A percentile compares a stretch with the other conserved stretches of the same genome.
These are phyloP conservation scores for Gallinago paraguaiae DNA, from an alignment of 2,113 vertebrate species.

Conservation along the genomic window DNA sequence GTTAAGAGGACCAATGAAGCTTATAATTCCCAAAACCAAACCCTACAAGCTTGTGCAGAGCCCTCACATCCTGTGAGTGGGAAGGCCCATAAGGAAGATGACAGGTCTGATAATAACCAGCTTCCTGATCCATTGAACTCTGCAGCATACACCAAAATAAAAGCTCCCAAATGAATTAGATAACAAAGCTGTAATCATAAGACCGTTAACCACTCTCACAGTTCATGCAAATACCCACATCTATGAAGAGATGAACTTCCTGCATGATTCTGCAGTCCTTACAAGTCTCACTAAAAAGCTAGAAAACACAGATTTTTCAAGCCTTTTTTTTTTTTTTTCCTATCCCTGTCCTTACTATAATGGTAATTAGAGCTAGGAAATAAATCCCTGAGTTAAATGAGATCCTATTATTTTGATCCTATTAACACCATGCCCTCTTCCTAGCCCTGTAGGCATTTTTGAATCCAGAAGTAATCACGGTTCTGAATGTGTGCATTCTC, in stretches of 20 bases:
- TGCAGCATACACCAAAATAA: not conserved
- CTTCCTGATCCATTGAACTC: not conserved
- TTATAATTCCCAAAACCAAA: not conserved
- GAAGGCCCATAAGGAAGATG: not conserved
- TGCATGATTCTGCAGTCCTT: not conserved
- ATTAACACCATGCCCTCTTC: slow-evolving; percentile 49
- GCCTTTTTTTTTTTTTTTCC: not conserved
- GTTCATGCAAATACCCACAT: not conserved
- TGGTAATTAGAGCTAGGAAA: slow-evolving; percentile 50
- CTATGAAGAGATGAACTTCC: not conserved
- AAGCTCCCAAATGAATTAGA: not conserved
- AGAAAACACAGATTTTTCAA: slow-evolving; percentile 7
- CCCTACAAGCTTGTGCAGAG: not conserved
- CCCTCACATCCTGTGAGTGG: not conserved
- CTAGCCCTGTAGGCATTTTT: slow-evolving; percentile 32
- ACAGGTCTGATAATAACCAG: not conserved
- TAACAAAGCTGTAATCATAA: not conserved
- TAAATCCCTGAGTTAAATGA: slow-evolving; percentile 43
- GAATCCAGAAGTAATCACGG: slow-evolving; percentile 31
- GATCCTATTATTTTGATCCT: slow-evolving; percentile 57
- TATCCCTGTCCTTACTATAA: not conserved
- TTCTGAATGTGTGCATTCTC: slow-evolving; percentile 31
- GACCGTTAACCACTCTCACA: not conserved
- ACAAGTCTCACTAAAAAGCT: not conserved
- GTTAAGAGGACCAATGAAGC: not conserved